These are phyloP conservation scores for Thunnus maccoyii DNA, from an alignment of 2,113 vertebrate species.

Conservation along the genomic window DNA sequence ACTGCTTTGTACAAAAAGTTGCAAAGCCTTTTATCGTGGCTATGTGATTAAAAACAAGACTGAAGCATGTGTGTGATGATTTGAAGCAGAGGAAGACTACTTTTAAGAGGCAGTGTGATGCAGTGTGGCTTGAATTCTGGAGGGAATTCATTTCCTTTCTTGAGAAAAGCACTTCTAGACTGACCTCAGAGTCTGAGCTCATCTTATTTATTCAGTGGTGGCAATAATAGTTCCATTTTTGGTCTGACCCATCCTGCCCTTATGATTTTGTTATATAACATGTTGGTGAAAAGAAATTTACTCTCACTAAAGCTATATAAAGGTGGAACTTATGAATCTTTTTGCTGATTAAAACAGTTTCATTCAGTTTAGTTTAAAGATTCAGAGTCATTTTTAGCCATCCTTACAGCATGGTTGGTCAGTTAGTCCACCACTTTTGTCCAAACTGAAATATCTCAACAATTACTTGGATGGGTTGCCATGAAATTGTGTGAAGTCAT, in stretches of 20 bases:
- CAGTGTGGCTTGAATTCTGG: background rate
- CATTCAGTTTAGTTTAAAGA: no score
- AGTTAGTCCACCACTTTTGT: no score
- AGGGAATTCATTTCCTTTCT: background rate
- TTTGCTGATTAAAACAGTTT: no score
- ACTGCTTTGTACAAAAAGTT: background rate
- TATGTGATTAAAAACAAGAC: background rate
- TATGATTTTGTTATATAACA: background rate
- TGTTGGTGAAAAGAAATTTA: background rate
- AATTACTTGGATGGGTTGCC: no score
- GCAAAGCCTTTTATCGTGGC: background rate
- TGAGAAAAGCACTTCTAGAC: background rate
- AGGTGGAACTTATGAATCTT: background rate
- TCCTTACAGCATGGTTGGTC: no score
- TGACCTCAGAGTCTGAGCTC: constrained; percentile 16
- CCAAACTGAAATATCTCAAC: no score
- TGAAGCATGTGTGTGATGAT: background rate
- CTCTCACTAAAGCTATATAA: background rate
- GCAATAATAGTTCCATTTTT: background rate
- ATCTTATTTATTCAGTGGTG: background rate
- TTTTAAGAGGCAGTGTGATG: constrained; percentile 3
- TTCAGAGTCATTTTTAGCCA: no score
- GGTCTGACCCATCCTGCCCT: background rate
- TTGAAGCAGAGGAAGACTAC: background rate
- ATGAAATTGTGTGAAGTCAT: no score